Evolutionary conservation across 37 sponge, comb jelly and placozoan species (phyloP).

Genomic region (Agelas oroides): DNA sequence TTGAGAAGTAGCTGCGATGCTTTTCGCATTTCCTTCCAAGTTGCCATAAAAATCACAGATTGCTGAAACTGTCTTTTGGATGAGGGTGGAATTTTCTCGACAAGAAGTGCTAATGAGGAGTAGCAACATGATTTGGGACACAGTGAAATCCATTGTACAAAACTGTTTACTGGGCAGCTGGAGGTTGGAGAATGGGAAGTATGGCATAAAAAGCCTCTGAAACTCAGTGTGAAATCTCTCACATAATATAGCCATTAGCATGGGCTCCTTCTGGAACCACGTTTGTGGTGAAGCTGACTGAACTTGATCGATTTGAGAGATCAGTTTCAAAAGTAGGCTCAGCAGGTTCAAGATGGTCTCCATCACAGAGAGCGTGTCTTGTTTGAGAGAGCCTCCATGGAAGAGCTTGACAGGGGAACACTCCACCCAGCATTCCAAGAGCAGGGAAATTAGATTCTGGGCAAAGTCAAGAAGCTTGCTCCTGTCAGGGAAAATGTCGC

Average conservation of each 20-base stretch:
- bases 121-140: background rate
- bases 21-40: no score
- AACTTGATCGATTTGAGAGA: background rate
- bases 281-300: background rate
- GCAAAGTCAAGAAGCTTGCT: background rate
- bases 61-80: background rate
- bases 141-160: background rate
- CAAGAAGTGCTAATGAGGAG: background rate
- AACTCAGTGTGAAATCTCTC: background rate
- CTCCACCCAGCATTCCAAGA: constrained; percentile 54
- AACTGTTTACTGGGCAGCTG: background rate
- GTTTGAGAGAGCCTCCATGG: background rate
- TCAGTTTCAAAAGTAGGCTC: constrained; percentile 1
- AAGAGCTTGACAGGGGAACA: background rate
- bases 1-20: background rate
- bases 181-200: constrained; percentile 2
- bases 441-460: background rate
- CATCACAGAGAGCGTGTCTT: constrained; percentile 8
- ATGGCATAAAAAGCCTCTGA: constrained; percentile 14
- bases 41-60: no score
- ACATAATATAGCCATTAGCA: background rate
- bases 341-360: constrained; percentile 14
- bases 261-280: background rate
- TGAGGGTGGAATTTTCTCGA: background rate
- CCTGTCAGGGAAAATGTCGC: background rate